A percentile compares a stretch with the other conserved stretches of the same genome.
These are phyloP conservation scores for Felis catus DNA, from an alignment of 2,113 vertebrate genomes.

Conservation along the genomic window F.catus_Fca126_mat1.0 CM031424.1:23030501-23031000, in stretches of 20 bases:
- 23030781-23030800: neutral
- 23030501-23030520: neutral
- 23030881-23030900: neutral
- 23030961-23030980: neutral
- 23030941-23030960: neutral
- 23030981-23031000: neutral
- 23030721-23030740: neutral
- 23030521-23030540: neutral
- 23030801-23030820: neutral
- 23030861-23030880: neutral
- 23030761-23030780: neutral
- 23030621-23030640: neutral
- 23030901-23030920: neutral
- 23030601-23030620: neutral
- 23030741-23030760: neutral
- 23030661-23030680: neutral
- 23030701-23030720: neutral
- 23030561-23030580: neutral
- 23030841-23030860: neutral
- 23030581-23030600: neutral
- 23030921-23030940: neutral
- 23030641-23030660: neutral
- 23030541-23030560: neutral
- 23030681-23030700: neutral
- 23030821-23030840: neutral